Evolutionary conservation across 2,888 invertebrate species (phyloP).

Genomic region (Drymonia ruficornis): DNA sequence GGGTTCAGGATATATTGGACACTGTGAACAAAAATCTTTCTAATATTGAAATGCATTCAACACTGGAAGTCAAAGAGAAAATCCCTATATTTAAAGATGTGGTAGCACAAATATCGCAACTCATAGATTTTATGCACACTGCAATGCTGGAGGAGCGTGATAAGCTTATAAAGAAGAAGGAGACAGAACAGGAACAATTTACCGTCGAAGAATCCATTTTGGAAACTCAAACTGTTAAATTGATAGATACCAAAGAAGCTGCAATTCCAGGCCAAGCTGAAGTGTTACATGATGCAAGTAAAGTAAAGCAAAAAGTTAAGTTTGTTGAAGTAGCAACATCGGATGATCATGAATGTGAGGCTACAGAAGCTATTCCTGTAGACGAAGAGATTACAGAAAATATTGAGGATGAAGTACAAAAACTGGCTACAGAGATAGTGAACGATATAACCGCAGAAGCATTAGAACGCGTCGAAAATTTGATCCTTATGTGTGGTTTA

Average conservation of each 20-base stretch:
- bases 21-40: constrained; percentile 43
- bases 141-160: constrained; percentile 10
- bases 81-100: constrained; percentile 70
- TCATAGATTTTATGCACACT: constrained; percentile 39
- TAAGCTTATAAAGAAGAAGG: not conserved
- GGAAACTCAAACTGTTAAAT: constrained; percentile 2
- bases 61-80: constrained; percentile 73
- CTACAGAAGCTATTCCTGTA: not conserved
- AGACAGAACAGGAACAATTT: not conserved
- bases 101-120: constrained; percentile 42
- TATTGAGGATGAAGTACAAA: constrained; percentile 19
- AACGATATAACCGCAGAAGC: constrained; percentile 24
- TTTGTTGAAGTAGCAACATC: not conserved
- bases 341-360: not conserved
- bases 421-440: constrained; percentile 23
- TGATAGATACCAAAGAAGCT: not conserved
- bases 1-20: constrained; percentile 34
- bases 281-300: not conserved
- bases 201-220: not conserved
- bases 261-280: not conserved
- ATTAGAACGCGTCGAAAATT: constrained; percentile 18
- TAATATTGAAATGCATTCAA: constrained; percentile 53
- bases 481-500: constrained; percentile 1
- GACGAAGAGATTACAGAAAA: not conserved
- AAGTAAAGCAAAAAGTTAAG: not conserved